Percentiles rank a stretch among this genome's conserved stretches.
These are phyloP conservation scores for Drosophila nigrodunni DNA, from an alignment of 1,140 invertebrate species.

Conservation along the genomic window DNA sequence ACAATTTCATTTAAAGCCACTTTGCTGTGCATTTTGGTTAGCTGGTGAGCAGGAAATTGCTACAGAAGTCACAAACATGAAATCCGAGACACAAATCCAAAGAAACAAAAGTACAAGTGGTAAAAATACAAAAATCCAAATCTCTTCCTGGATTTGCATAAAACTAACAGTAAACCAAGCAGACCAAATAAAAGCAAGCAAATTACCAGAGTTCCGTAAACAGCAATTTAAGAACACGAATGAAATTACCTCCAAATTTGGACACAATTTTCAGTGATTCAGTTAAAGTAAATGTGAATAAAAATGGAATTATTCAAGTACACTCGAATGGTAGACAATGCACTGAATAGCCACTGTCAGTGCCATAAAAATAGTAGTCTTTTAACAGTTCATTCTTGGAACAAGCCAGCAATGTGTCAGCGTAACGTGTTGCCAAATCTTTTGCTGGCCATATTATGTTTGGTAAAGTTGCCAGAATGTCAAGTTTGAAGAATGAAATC, in stretches of 20 bases:
- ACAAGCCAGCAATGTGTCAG: constrained; percentile 74
- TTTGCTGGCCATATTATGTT: constrained; percentile 30
- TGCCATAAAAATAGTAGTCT: constrained; percentile 33
- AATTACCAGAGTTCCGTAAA: background rate
- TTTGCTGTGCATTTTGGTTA: too few species aligned
- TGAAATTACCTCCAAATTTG: background rate
- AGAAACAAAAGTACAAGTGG: background rate
- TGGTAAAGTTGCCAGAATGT: constrained; percentile 45
- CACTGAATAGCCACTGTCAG: background rate
- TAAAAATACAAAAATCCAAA: background rate
- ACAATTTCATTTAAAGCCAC: too few species aligned
- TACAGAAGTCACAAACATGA: constrained; percentile 22
- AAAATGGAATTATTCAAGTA: constrained; percentile 3
- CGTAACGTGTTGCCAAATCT: constrained; percentile 76
- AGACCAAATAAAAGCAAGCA: background rate
- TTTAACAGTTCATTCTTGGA: constrained; percentile 19
- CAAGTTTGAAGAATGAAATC: constrained; percentile 62
- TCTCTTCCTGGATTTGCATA: background rate
- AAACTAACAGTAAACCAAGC: background rate
- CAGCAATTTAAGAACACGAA: background rate
- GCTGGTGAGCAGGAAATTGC: constrained; percentile 10
- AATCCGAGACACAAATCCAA: constrained; percentile 1
- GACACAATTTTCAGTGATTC: background rate
- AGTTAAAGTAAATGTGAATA: too few species aligned
- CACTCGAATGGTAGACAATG: background rate